phyloP scores from a whole-genome alignment of 2,113 vertebrate species.

The Mastomys natalensis region DNA sequence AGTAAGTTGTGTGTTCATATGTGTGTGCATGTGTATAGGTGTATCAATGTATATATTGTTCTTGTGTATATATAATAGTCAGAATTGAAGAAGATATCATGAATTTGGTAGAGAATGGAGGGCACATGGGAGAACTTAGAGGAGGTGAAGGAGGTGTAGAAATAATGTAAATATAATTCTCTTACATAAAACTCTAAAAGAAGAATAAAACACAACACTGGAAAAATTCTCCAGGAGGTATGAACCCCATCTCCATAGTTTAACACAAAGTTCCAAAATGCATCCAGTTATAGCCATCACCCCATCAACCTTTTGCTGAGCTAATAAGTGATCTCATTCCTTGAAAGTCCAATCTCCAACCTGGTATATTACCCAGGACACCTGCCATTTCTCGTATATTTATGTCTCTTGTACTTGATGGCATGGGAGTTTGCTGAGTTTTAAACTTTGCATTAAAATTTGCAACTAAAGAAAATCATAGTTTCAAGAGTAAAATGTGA shows the following conservation, averaged over 20 bases:
- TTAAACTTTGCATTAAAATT: background rate
- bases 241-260: background rate
- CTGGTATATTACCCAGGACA: background rate
- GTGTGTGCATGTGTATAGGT: background rate
- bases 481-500: conserved; percentile 43
- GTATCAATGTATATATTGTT: background rate
- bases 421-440: background rate
- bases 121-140: background rate
- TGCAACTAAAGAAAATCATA: background rate
- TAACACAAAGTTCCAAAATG: background rate
- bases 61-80: background rate
- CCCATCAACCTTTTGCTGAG: background rate
- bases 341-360: background rate
- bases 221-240: background rate
- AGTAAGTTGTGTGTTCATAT: background rate
- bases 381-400: background rate
- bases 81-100: background rate
- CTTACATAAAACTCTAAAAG: background rate
- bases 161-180: background rate
- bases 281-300: background rate
- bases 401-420: background rate
- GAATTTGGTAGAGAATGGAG: background rate
- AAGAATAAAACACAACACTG: background rate
- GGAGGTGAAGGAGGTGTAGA: background rate
- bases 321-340: background rate